Base-by-base conservation (phyloP, 1,140 invertebrate species). In the Cecropterus lyciades region DNA sequence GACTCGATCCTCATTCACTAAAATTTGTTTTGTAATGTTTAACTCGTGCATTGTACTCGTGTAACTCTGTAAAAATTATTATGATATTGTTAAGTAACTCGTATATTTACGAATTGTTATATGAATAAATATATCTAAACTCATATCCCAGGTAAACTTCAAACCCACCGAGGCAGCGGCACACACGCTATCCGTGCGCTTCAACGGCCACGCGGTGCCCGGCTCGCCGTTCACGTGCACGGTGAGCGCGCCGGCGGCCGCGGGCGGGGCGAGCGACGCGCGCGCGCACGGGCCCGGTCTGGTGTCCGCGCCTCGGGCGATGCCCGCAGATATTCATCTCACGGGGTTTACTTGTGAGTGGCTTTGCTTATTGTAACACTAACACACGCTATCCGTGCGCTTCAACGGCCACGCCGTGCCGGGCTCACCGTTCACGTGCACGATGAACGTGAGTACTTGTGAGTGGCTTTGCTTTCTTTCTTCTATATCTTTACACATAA, bases 391-490 rank as follows among this genome's bases (percentile, higher is more conserved):
- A 0, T 98, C 97, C 64, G 97, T 99, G 27, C 95, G 98, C 71
- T 99, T 99, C 87, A 99, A 99, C 92, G 98, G 98, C 9, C 97
- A 98, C 89, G 95, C 97, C 16, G 97, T 99, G 6, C 98, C 98
- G 62, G 97, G 97, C 7, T 98, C 97, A 27, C 97, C 98, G 11
- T 98, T 98, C 85, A 96, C 95, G 46, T 98, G 97, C 79, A 94
- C 95, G 86, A 96, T 98, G 60, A 75, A 82, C 0, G 84, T 86
- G 13, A 82, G 86, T 7, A 37, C 10, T 37, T 37, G 33, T 37
- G 11, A 37, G 33, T 37, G 27, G 7, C 7, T 24, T 24, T 24
- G 20, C n/a, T 20, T 20, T n/a, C n/a, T n/a, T n/a, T n/a, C n/a
- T n/a, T n/a, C n/a, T n/a, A n/a, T n/a, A n/a, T n/a, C n/a, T n/a